phyloP scores from a whole-genome alignment of 2,888 invertebrate genomes.

The Exephanes ischioxanthus region DNA sequence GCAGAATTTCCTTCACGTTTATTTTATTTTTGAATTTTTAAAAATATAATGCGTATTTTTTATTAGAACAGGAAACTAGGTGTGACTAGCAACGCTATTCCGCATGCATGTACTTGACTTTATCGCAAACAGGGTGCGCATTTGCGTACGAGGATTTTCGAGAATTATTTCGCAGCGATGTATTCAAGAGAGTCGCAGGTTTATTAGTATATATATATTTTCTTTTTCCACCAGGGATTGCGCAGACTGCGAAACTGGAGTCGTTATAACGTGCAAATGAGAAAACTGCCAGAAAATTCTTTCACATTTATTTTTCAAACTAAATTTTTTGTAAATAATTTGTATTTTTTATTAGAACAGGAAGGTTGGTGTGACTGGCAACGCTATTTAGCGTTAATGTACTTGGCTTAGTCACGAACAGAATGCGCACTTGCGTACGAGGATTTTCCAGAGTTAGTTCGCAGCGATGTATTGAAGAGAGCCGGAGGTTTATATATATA shows the following conservation, averaged over 20 bases:
- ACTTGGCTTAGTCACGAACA: conserved; percentile 44
- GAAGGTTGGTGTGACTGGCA: neutral
- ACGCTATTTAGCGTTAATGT: conserved; percentile 43
- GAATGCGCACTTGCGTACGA: conserved; percentile 34
- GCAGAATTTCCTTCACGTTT: neutral
- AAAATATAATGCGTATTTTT: no score
- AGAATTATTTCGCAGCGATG: conserved; percentile 42
- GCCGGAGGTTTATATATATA: neutral
- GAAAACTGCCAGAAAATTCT: neutral
- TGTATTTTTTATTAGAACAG: neutral
- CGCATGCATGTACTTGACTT: conserved; percentile 43
- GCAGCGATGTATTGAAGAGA: conserved; percentile 3
- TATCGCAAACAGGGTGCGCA: conserved; percentile 26
- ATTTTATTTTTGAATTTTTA: no score
- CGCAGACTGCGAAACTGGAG: conserved; percentile 15
- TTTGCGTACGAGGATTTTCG: conserved; percentile 42
- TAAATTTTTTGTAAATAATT: no score
- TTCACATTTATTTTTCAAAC: neutral
- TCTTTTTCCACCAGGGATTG: neutral
- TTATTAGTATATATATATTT: conserved; percentile 18
- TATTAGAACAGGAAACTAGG: no score
- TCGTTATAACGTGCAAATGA: conserved; percentile 60
- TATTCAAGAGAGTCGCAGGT: neutral
- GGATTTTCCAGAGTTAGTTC: conserved; percentile 52
- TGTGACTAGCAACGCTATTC: conserved; percentile 28